A percentile compares a stretch with the other conserved stretches of the same genome.
Evolutionary conservation across 1,140 invertebrate species (phyloP).

Genomic region (Drosophila aff.): DNA sequence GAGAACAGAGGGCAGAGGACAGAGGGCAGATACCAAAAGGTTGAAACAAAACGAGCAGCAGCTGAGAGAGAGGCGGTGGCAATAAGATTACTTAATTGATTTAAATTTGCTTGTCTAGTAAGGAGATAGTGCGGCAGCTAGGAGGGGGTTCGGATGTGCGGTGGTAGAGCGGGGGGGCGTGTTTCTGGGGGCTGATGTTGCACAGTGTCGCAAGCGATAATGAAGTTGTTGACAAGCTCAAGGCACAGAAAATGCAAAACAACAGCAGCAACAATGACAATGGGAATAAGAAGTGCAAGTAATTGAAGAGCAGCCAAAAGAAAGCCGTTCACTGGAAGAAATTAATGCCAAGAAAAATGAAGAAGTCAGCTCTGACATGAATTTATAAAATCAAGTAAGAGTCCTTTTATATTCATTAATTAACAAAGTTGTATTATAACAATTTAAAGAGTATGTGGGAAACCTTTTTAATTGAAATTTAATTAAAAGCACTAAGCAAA

Average conservation of each 20-base stretch:
- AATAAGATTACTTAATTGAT: slow-evolving; percentile 83
- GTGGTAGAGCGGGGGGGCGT: background rate
- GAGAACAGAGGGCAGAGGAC: slow-evolving; percentile 1
- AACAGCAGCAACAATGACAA: slow-evolving; percentile 43
- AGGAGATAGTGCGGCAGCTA: slow-evolving; percentile 3
- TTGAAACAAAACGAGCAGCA: slow-evolving; percentile 24
- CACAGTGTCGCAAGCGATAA: slow-evolving; percentile 74
- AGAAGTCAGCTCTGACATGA: too few relatives aligned
- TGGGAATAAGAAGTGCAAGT: slow-evolving; percentile 57
- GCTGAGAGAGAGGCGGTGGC: slow-evolving; percentile 40
- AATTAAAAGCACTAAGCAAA: too few relatives aligned
- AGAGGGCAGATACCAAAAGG: slow-evolving; percentile 15
- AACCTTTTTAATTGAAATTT: too few relatives aligned
- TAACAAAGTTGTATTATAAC: too few relatives aligned
- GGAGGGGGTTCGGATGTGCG: background rate
- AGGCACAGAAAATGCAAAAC: slow-evolving; percentile 63
- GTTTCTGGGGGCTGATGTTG: slow-evolving; percentile 42
- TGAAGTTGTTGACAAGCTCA: slow-evolving; percentile 81
- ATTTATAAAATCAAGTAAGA: background rate
- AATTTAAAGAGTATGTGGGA: too few relatives aligned
- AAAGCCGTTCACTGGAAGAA: slow-evolving; percentile 30
- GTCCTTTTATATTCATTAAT: background rate
- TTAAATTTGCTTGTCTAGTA: slow-evolving; percentile 81
- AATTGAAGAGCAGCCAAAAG: slow-evolving; percentile 65
- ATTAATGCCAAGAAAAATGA: background rate